Conservation (phyloP, 2,888 invertebrate genomes). For the Romanomermis culicivorax region DNA sequence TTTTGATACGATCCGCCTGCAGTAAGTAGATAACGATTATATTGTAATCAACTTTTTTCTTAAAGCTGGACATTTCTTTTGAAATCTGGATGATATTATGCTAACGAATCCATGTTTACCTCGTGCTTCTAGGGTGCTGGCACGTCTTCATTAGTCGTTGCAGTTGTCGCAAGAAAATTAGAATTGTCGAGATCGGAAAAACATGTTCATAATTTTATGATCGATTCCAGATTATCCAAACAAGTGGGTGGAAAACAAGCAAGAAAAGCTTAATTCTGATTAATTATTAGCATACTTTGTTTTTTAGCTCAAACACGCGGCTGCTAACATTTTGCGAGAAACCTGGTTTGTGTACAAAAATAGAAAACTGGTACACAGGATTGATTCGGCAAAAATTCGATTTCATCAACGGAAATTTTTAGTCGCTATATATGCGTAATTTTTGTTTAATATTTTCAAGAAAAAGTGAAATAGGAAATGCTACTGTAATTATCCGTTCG, state of each 20-base stretch:
- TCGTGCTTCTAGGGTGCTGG: slow-evolving; percentile 99
- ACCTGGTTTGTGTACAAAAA: slow-evolving; percentile 99
- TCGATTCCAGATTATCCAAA: slow-evolving; percentile 99
- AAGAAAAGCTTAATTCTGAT: background rate
- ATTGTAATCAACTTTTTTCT: too few species aligned
- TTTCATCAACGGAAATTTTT: slow-evolving; percentile 98
- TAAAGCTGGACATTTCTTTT: too few species aligned
- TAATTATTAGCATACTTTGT: background rate
- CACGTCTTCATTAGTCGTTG: slow-evolving; percentile 93
- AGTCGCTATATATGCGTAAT: slow-evolving; percentile 91
- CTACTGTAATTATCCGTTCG: background rate
- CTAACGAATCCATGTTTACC: too few species aligned
- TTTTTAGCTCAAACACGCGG: slow-evolving; percentile 86
- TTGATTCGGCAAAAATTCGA: slow-evolving; percentile 80
- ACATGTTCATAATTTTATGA: slow-evolving; percentile 99
- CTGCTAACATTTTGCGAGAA: slow-evolving; percentile 94
- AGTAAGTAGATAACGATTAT: too few species aligned
- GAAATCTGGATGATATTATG: too few species aligned
- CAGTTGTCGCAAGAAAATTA: slow-evolving; percentile 94
- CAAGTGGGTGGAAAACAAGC: slow-evolving; percentile 46
- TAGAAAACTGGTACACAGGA: slow-evolving; percentile 87
- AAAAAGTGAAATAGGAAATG: too few species aligned
- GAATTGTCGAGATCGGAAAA: slow-evolving; percentile 97
- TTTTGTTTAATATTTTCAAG: background rate
- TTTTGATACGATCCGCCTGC: background rate